Evolutionary conservation across 2,113 vertebrate genomes (phyloP).

Genomic region (Pelecanus crispus): DNA sequence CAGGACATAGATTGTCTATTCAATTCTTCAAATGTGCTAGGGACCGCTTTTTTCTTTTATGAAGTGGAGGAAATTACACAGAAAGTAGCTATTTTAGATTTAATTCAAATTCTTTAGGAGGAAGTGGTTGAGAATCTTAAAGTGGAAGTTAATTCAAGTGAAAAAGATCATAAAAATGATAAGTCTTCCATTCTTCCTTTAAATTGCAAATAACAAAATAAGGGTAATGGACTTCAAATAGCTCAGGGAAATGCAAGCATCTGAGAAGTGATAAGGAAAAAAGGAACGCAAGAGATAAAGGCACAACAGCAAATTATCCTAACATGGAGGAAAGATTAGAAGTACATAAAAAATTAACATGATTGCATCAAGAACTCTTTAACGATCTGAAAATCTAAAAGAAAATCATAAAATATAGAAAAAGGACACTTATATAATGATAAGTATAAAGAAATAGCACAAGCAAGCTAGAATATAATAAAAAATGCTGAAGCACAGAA

Average conservation of each 20-base stretch:
- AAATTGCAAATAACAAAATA: slow-evolving; percentile 48
- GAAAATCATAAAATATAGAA: not conserved
- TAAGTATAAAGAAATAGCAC: not conserved
- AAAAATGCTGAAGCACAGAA: not conserved
- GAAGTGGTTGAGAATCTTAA: slow-evolving; percentile 28
- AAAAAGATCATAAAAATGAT: slow-evolving; percentile 50
- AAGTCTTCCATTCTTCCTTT: slow-evolving; percentile 24
- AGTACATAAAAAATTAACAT: slow-evolving; percentile 12
- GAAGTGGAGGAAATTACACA: slow-evolving; percentile 24
- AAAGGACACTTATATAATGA: not conserved
- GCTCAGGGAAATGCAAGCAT: slow-evolving; percentile 19
- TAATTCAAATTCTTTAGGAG: slow-evolving; percentile 6
- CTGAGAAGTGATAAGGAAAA: slow-evolving; percentile 30
- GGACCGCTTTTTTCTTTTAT: not conserved
- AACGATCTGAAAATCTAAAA: not conserved
- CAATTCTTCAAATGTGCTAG: not conserved
- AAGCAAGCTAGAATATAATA: not conserved
- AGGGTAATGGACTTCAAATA: slow-evolving; percentile 51
- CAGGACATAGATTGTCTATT: not conserved
- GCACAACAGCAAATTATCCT: slow-evolving; percentile 14
- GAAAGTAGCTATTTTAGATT: slow-evolving; percentile 14
- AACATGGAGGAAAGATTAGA: not conserved
- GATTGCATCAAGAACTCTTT: not conserved
- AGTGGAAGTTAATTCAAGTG: slow-evolving; percentile 52
- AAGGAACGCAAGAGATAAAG: slow-evolving; percentile 19